Conservation (phyloP, 2,888 invertebrate species). For the Pegoplata infirma region DNA sequence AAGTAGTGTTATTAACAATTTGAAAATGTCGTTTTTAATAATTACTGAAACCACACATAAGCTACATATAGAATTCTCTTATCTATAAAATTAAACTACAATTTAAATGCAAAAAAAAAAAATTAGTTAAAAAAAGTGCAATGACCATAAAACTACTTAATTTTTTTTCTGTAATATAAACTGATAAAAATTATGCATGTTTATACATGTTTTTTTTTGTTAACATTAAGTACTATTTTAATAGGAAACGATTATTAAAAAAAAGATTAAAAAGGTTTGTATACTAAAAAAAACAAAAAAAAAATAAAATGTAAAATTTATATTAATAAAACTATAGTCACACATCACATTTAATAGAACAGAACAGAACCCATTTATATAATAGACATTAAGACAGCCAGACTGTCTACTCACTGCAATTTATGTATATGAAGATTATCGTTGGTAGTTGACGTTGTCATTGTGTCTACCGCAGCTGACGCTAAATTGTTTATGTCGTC, state of each 20-base stretch:
- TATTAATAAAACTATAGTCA: conserved; percentile 10
- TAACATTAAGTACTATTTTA: neutral
- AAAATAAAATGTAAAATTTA: conserved; percentile 5
- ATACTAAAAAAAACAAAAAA: neutral
- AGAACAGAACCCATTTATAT: neutral
- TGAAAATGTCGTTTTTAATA: no score
- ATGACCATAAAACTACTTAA: conserved; percentile 39
- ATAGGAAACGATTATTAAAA: conserved; percentile 3
- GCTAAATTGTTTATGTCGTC: conserved; percentile 60
- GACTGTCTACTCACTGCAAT: conserved; percentile 58
- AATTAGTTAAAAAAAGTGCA: conserved; percentile 36
- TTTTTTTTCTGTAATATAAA: conserved; percentile 8
- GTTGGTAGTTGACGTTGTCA: conserved; percentile 7
- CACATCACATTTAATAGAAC: neutral
- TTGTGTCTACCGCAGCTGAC: conserved; percentile 5
- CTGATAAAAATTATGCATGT: conserved; percentile 27
- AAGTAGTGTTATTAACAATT: no score
- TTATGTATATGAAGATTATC: conserved; percentile 14
- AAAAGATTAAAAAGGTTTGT: neutral
- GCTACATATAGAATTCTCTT: neutral
- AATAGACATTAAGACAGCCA: conserved; percentile 10
- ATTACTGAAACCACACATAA: no score
- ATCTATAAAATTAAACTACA: conserved; percentile 9
- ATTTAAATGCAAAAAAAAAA: conserved; percentile 3
- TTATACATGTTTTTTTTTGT: neutral